phyloP scores from a whole-genome alignment of 2,113 vertebrate genomes.

The Myrmophylax atrothorax region DNA sequence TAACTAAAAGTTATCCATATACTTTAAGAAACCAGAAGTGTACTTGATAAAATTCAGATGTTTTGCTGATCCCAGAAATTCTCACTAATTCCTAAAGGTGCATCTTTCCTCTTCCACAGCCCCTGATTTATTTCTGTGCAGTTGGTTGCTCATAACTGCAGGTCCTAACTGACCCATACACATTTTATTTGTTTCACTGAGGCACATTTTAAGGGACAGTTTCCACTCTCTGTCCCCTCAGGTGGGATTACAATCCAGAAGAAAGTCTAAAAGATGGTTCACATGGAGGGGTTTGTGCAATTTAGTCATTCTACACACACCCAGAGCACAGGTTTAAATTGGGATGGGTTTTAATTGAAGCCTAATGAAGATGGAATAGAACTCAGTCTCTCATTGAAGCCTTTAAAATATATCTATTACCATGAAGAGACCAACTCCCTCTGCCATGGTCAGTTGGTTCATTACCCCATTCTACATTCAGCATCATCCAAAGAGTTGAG shows the following conservation, averaged over 20 bases:
- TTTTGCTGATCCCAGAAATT: not conserved
- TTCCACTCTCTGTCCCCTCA: not conserved
- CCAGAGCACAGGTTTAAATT: not conserved
- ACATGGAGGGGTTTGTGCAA: not conserved
- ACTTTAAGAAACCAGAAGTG: not conserved
- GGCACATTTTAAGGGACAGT: not conserved
- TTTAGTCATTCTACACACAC: not conserved
- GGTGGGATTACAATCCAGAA: not conserved
- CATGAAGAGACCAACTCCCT: not conserved
- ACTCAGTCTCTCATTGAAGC: not conserved
- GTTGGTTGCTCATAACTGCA: not conserved
- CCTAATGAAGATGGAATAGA: not conserved
- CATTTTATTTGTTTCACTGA: too few relatives aligned
- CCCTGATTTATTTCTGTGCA: not conserved
- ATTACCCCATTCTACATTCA: not conserved
- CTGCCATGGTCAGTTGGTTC: not conserved
- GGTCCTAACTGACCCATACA: not conserved
- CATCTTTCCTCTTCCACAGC: not conserved
- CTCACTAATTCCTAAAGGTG: not conserved
- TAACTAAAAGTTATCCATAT: not conserved
- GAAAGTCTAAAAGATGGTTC: not conserved
- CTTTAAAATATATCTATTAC: not conserved
- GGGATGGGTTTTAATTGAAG: not conserved
- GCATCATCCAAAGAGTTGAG: not conserved
- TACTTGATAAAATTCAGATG: not conserved